Percentiles rank a stretch among this genome's conserved stretches.
phyloP scores from a whole-genome alignment of 2,113 vertebrate genomes.

The Nothocercus nigrocapillus region DNA sequence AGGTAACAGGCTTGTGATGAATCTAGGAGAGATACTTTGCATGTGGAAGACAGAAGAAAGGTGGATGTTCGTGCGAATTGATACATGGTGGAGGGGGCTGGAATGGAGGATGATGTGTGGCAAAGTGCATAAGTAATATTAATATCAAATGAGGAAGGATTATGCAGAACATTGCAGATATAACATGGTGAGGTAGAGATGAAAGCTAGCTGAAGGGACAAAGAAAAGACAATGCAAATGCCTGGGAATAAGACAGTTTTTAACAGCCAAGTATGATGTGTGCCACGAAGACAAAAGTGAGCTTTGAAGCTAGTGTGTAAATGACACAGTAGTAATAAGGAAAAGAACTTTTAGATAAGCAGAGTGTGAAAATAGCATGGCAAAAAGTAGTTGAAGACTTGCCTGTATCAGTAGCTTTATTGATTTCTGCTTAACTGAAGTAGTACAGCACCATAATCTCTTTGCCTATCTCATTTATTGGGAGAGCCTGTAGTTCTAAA shows the following conservation, averaged over 20 bases:
- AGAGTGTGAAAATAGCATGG: not conserved
- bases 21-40: not conserved
- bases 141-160: not conserved
- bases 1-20: not conserved
- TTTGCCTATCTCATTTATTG: not conserved
- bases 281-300: not conserved
- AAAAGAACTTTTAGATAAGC: not conserved
- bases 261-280: not conserved
- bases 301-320: not conserved
- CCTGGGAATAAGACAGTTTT: not conserved
- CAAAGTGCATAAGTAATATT: not conserved
- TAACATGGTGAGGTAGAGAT: not conserved
- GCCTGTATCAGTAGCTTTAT: not conserved
- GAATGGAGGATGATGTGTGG: not conserved
- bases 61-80: not conserved
- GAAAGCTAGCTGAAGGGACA: not conserved
- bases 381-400: not conserved
- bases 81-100: not conserved
- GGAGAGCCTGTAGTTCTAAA: not conserved
- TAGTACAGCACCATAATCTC: not conserved
- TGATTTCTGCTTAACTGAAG: not conserved
- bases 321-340: rapidly evolving
- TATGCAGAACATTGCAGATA: not conserved
- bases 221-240: not conserved
- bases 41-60: not conserved